Evolutionary conservation across 2,113 vertebrate genomes (phyloP).

Genomic region (Loxodonta africana): DNA sequence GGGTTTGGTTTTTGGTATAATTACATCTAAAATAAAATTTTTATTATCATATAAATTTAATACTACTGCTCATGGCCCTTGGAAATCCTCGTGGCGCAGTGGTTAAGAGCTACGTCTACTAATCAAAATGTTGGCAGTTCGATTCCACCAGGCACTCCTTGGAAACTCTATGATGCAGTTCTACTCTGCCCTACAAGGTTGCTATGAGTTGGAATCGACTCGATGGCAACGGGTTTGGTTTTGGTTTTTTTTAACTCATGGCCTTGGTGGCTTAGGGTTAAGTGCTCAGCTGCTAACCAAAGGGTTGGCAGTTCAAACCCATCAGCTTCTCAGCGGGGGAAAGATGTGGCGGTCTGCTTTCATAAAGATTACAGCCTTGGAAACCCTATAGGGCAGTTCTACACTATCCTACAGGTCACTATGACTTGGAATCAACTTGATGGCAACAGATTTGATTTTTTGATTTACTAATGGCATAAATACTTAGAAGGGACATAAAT

Average conservation of each 20-base stretch:
- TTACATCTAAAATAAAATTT: slow-evolving; percentile 27
- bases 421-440: not conserved
- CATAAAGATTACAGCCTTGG: not conserved
- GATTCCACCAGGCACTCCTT: not conserved
- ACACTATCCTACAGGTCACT: not conserved
- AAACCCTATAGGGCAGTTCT: too few relatives aligned
- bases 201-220: too few relatives aligned
- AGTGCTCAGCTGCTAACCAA: not conserved
- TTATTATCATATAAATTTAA: slow-evolving; percentile 58
- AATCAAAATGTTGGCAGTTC: not conserved
- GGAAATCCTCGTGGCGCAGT: not conserved
- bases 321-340: not conserved
- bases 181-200: too few relatives aligned
- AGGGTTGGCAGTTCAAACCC: not conserved
- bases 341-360: not conserved
- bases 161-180: too few relatives aligned
- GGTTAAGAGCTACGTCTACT: not conserved
- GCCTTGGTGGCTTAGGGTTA: not conserved
- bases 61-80: not conserved
- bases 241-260: too few relatives aligned
- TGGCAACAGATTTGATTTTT: not conserved
- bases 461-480: not conserved
- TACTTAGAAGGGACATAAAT: slow-evolving; percentile 42
- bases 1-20: too few relatives aligned
- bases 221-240: too few relatives aligned